Evolutionary conservation across 1,140 invertebrate species (phyloP).

Genomic region (Choristoneura fumiferana): DNA sequence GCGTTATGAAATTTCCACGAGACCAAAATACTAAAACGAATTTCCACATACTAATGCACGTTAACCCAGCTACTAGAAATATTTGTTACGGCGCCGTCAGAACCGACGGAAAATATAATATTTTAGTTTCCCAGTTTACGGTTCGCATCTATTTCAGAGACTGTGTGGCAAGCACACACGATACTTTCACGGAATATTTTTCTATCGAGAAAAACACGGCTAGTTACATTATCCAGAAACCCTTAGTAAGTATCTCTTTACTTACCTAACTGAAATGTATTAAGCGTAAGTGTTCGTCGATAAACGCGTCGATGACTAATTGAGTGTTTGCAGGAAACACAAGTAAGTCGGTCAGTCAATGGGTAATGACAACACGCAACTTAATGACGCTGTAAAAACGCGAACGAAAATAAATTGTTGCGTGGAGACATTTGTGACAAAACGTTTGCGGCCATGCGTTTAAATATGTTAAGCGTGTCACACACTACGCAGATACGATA

Average conservation of each 20-base stretch:
- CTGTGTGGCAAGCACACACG: conserved; percentile 24
- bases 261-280: no score
- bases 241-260: no score
- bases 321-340: conserved; percentile 17
- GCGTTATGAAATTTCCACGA: conserved; percentile 36
- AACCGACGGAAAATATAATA: conserved; percentile 31
- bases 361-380: conserved; percentile 21
- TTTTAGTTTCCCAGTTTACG: conserved; percentile 37
- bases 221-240: no score
- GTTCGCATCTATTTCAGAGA: conserved; percentile 32
- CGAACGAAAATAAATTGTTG: conserved; percentile 24
- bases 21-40: conserved; percentile 44
- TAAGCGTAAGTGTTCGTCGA: no score
- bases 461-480: no score
- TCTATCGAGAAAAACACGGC: no score
- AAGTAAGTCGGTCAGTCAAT: conserved; percentile 23
- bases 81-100: conserved; percentile 31
- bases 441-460: conserved; percentile 13
- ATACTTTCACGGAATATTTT: background rate
- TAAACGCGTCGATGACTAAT: conserved; percentile 11
- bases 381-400: conserved; percentile 23
- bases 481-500: no score
- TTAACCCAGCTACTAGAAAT: conserved; percentile 37
- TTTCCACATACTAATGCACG: conserved; percentile 39
- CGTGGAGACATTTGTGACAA: conserved; percentile 25